Evolutionary conservation across 2,797 vertebrate species (phyloP).

Genomic region (Myotis pilosus): DNA sequence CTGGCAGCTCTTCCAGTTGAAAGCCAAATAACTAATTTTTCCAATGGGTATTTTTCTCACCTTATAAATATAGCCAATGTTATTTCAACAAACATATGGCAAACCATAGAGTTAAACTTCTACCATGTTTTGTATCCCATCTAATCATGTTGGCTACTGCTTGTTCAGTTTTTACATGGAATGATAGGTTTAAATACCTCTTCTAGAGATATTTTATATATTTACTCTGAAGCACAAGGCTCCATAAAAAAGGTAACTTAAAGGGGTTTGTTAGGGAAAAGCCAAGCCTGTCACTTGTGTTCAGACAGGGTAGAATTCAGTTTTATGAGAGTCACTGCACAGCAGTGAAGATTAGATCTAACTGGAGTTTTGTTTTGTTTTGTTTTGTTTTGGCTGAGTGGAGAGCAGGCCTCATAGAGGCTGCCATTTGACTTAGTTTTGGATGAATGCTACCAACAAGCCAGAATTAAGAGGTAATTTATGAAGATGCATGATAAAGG

Average conservation of each 20-base stretch:
- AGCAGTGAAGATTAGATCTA: background rate
- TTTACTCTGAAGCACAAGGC: background rate
- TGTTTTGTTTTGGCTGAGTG: background rate
- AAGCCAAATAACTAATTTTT: background rate
- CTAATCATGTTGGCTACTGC: background rate
- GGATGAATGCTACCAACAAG: background rate
- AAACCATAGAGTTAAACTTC: background rate
- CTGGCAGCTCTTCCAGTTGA: background rate
- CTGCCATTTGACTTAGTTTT: background rate
- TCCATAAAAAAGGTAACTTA: background rate
- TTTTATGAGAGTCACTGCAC: background rate
- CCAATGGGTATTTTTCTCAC: background rate
- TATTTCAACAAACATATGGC: background rate
- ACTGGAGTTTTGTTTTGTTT: background rate
- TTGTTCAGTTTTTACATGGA: background rate
- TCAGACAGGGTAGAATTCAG: background rate
- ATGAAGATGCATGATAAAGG: conserved; percentile 4
- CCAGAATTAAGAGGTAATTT: background rate
- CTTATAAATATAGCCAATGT: background rate
- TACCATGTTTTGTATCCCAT: background rate
- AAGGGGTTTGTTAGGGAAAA: background rate
- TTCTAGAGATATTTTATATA: background rate
- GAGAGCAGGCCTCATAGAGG: background rate
- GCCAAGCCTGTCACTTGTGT: background rate
- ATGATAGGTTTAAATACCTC: background rate